These are phyloP conservation scores for Saguinus imperator DNA, from an alignment of 2,113 vertebrate genomes.

Conservation along the genomic window DNA sequence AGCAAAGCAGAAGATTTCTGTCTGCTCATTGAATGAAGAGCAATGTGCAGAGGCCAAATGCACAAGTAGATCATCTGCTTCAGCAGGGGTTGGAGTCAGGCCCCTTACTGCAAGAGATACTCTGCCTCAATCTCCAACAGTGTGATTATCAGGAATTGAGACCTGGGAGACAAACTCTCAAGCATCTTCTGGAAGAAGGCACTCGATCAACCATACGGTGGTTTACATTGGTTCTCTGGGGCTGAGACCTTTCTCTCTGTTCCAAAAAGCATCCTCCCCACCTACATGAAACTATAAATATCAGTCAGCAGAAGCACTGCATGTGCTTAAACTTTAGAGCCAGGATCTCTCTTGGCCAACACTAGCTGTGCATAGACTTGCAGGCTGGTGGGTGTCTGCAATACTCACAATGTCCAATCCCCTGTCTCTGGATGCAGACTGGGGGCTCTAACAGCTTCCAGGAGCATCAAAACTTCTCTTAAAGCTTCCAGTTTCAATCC, in stretches of 20 bases:
- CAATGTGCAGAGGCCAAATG: background rate
- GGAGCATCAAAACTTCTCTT: background rate
- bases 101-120: background rate
- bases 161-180: background rate
- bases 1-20: background rate
- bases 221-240: background rate
- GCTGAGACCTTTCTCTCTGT: conserved; percentile 38
- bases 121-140: background rate
- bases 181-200: background rate
- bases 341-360: background rate
- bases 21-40: background rate
- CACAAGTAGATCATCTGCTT: background rate
- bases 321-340: background rate
- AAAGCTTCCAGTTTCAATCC: background rate
- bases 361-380: too few relatives aligned
- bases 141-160: background rate
- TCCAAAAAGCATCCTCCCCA: conserved; percentile 31
- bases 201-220: background rate
- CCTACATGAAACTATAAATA: conserved; percentile 64
- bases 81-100: background rate
- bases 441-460: background rate
- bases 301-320: background rate
- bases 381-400: background rate
- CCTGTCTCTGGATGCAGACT: background rate
- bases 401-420: background rate